Conservation (phyloP, 2,113 vertebrate species). For the Erythrocebus patas region DNA sequence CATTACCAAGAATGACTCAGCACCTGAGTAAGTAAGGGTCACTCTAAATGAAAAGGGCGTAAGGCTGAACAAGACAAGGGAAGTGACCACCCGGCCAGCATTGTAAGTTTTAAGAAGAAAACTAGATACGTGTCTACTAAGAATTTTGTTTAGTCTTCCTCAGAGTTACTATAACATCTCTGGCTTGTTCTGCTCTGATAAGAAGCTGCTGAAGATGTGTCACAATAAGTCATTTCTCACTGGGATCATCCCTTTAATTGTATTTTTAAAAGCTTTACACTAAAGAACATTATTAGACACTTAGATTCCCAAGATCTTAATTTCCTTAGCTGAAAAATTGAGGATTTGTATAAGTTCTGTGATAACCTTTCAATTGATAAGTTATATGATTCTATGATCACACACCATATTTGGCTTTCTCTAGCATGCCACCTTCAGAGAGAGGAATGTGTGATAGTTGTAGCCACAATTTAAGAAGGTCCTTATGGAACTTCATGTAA, state of each 20-base stretch:
- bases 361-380: neutral
- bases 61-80: neutral
- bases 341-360: neutral
- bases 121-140: neutral
- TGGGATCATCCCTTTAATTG: neutral
- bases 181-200: neutral
- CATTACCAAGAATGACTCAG: neutral
- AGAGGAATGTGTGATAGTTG: neutral
- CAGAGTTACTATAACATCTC: neutral
- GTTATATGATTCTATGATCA: neutral
- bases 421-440: neutral
- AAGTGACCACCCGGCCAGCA: neutral
- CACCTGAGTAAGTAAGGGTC: neutral
- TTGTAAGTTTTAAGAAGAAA: neutral
- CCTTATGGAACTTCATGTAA: neutral
- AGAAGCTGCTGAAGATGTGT: neutral
- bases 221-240: neutral
- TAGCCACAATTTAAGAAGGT: constrained; percentile 21
- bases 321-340: neutral
- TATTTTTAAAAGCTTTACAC: neutral
- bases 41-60: neutral
- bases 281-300: neutral
- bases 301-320: neutral
- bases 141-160: neutral
- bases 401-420: neutral